Evolutionary conservation across 1,140 invertebrate species (phyloP).

Genomic region (Hyles euphorbiae): DNA sequence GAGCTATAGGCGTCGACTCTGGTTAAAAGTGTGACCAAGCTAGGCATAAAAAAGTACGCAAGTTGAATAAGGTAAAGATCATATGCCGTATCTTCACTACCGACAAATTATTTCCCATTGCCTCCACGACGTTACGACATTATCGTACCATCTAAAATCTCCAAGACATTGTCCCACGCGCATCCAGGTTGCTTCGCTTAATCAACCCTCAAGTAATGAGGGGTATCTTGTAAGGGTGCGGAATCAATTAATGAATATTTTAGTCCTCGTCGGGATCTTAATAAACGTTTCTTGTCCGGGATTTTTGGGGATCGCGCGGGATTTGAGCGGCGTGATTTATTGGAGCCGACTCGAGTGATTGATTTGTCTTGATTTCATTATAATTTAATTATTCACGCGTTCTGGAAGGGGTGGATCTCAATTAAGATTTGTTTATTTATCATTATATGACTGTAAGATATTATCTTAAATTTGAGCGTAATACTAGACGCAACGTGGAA

Average conservation of each 20-base stretch:
- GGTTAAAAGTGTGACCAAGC: no score
- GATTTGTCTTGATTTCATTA: slow-evolving; percentile 45
- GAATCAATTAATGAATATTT: slow-evolving; percentile 72
- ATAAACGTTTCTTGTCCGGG: slow-evolving; percentile 62
- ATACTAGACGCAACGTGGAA: background rate
- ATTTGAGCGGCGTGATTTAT: slow-evolving; percentile 46
- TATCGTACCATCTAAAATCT: slow-evolving; percentile 16
- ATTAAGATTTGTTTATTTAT: slow-evolving; percentile 19
- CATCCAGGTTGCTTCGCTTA: slow-evolving; percentile 49
- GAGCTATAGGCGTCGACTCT: no score
- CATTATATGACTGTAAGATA: background rate
- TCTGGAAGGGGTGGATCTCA: slow-evolving; percentile 9
- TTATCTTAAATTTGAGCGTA: background rate
- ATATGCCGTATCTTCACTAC: no score
- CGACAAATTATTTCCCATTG: no score
- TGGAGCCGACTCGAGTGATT: slow-evolving; percentile 34
- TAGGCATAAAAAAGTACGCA: no score
- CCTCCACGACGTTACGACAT: background rate
- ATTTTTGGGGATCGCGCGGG: slow-evolving; percentile 52
- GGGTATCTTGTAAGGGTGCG: slow-evolving; percentile 47
- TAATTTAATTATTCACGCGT: slow-evolving; percentile 12
- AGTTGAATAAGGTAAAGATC: no score
- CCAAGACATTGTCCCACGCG: slow-evolving; percentile 30
- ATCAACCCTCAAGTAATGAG: slow-evolving; percentile 62
- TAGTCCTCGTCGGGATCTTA: slow-evolving; percentile 50